These are phyloP conservation scores for Pelodytes ibericus DNA, from an alignment of 2,797 vertebrate species.

Conservation along the genomic window DNA sequence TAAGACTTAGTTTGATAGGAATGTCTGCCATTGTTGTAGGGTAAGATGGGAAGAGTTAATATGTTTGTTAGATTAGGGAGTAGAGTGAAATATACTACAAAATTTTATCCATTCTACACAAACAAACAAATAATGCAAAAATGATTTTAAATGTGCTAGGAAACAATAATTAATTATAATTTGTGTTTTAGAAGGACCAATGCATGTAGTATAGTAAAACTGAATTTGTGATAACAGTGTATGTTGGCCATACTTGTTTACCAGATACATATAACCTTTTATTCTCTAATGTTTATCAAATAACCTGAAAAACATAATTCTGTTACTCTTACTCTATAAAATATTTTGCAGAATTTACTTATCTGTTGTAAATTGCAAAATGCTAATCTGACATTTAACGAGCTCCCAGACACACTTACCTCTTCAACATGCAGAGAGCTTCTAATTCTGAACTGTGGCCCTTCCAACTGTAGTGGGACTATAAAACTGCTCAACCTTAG, in stretches of 20 bases:
- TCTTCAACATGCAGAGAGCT: not conserved
- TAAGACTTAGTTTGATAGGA: not conserved
- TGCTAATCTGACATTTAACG: not conserved
- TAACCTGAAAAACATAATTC: slow-evolving; percentile 3
- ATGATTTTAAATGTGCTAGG: no score
- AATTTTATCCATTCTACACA: not conserved
- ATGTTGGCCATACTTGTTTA: not conserved
- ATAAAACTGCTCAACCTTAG: no score
- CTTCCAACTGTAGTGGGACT: no score
- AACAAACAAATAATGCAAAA: not conserved
- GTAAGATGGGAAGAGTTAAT: not conserved
- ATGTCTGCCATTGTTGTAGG: not conserved
- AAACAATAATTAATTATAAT: not conserved
- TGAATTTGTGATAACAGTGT: not conserved
- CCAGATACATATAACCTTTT: not conserved
- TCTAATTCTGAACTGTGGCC: slow-evolving; percentile 7
- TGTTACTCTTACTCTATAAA: slow-evolving; percentile 35
- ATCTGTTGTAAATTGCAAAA: slow-evolving; percentile 2
- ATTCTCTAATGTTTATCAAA: slow-evolving; percentile 26
- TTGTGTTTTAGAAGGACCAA: not conserved
- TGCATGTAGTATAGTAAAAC: not conserved
- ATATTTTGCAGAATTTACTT: slow-evolving; percentile 12
- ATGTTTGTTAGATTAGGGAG: not conserved
- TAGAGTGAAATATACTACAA: no score
- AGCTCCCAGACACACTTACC: slow-evolving; percentile 12